Conservation (phyloP, 2,888 invertebrate species). For the Thymelicus lineola region DNA sequence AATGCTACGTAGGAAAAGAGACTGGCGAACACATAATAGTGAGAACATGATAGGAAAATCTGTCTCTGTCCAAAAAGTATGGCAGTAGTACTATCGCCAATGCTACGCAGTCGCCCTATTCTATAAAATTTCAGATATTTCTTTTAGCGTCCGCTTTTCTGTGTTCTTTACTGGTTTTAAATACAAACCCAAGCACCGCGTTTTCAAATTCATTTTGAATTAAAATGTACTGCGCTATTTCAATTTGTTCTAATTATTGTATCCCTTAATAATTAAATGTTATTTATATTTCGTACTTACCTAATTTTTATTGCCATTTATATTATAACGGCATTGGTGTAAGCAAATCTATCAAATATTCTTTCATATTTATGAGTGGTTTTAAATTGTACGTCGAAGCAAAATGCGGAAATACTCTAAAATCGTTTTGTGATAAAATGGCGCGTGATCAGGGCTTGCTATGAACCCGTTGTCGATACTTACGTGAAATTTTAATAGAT, state of each 20-base stretch:
- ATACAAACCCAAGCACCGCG: not conserved
- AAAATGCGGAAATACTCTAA: slow-evolving; percentile 68
- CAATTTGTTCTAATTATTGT: not conserved
- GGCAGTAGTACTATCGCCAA: slow-evolving; percentile 26
- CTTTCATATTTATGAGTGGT: slow-evolving; percentile 7
- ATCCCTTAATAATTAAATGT: not conserved
- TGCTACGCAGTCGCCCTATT: slow-evolving; percentile 55
- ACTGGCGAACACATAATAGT: too few relatives aligned
- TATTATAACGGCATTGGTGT: too few relatives aligned
- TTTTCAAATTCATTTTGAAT: not conserved
- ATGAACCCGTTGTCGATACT: not conserved
- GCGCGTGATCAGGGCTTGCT: slow-evolving; percentile 63
- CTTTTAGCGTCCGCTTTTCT: slow-evolving; percentile 56
- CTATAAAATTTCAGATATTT: slow-evolving; percentile 64
- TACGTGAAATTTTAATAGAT: not conserved
- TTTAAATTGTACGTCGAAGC: slow-evolving; percentile 12
- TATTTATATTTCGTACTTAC: too few relatives aligned
- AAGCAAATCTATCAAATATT: not conserved
- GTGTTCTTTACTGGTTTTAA: slow-evolving; percentile 41
- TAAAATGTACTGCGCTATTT: not conserved
- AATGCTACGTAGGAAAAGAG: too few relatives aligned
- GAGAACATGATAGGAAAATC: not conserved
- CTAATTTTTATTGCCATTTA: too few relatives aligned
- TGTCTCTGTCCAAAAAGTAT: not conserved
- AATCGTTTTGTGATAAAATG: slow-evolving; percentile 71